These are phyloP conservation scores for Yponomeuta sedellus DNA, from an alignment of 2,888 invertebrate species.

Conservation along the genomic window DNA sequence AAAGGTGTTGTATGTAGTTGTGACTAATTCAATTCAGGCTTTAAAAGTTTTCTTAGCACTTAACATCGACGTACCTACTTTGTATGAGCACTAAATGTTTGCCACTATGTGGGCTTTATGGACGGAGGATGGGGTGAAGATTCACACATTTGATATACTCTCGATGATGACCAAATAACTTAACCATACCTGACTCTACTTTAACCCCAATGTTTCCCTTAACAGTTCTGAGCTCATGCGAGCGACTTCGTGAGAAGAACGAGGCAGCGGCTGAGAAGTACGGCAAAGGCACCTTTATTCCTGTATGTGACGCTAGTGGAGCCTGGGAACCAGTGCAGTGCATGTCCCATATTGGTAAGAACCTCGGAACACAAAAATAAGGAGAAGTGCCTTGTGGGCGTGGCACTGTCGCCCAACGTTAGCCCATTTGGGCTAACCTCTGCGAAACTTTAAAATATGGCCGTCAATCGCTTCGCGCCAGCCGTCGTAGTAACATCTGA, in stretches of 20 bases:
- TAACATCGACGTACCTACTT: background rate
- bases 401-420: too few relatives aligned
- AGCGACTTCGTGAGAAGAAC: constrained; percentile 87
- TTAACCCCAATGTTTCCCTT: background rate
- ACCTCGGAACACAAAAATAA: too few relatives aligned
- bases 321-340: constrained; percentile 91
- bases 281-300: constrained; percentile 85
- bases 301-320: constrained; percentile 84
- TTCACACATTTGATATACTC: too few relatives aligned
- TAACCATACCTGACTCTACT: background rate
- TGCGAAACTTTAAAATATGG: too few relatives aligned
- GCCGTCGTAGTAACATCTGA: too few relatives aligned
- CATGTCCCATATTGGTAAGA: constrained; percentile 76
- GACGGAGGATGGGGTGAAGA: background rate
- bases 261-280: constrained; percentile 82
- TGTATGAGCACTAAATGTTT: background rate
- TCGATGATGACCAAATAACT: background rate
- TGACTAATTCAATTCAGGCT: background rate
- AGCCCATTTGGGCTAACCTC: too few relatives aligned
- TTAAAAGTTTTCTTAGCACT: background rate
- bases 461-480: too few relatives aligned
- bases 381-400: too few relatives aligned
- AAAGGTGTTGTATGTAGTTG: background rate
- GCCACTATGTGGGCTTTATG: background rate
- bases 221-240: constrained; percentile 86